Conservation (phyloP, 2,888 invertebrate species). For the Ariolimax columbianus region DNA sequence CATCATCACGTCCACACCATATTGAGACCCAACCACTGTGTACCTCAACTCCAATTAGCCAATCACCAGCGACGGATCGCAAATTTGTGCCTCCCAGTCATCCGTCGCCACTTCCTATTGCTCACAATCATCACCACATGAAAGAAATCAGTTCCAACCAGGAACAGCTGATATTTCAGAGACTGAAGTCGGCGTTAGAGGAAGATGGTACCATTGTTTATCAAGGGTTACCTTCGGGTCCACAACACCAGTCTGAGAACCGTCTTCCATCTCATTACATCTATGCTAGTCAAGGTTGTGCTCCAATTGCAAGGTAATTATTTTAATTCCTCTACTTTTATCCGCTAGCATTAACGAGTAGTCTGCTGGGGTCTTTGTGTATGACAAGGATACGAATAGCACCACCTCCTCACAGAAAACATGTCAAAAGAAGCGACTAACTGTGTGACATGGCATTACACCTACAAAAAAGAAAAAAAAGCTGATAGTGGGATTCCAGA, state of each 20-base stretch:
- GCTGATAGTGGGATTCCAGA: too few relatives aligned
- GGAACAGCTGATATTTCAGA: conserved; percentile 29
- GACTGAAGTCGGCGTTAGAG: background rate
- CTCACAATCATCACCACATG: background rate
- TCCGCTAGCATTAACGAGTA: too few relatives aligned
- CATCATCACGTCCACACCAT: conserved; percentile 1
- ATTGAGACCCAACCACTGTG: conserved; percentile 33
- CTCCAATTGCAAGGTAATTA: conserved; percentile 37
- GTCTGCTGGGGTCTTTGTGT: too few relatives aligned
- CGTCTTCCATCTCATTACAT: background rate
- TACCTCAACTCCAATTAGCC: conserved; percentile 42
- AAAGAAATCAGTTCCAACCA: background rate
- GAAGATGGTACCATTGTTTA: too few relatives aligned
- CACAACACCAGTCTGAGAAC: background rate
- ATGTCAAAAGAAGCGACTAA: too few relatives aligned
- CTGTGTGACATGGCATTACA: too few relatives aligned
- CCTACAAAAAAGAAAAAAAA: too few relatives aligned
- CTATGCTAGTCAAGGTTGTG: background rate
- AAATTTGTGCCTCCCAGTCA: conserved; percentile 22
- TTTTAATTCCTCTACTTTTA: too few relatives aligned
- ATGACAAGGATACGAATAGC: too few relatives aligned
- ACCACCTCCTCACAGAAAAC: too few relatives aligned
- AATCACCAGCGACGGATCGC: conserved; percentile 38
- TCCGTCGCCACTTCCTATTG: conserved; percentile 29
- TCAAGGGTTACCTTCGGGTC: background rate